Evolutionary conservation across 2,888 invertebrate species (phyloP), one percentile per base, ranked within the genome.

Genomic region (Ochlodes sylvanus): DNA sequence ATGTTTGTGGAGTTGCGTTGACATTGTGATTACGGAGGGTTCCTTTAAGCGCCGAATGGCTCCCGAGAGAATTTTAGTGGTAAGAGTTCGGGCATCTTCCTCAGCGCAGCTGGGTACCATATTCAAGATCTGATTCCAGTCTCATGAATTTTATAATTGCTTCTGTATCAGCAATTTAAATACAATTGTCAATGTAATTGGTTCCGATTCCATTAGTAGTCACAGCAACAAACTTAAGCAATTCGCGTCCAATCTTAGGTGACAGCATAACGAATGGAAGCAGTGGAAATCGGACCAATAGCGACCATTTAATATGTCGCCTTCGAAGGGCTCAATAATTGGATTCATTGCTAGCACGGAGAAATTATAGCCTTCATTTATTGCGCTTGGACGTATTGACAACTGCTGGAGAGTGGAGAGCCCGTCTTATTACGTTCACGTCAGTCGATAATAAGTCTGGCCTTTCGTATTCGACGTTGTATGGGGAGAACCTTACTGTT

Each of bases 261-360:
- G 55, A 55, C 55, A 55, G 15, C 55, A 17, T 55, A 55, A 55
- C 55, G 34, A 55, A 55, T 55, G 55, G 55, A 32, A 34, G 34
- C 55, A 34, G 9, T 55, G 55, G 55, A 55, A 55, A 61, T 55
- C 32, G 32, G 50, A 70, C 82, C 84, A 84, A 85, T 85, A 84
- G 82, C 76, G 79, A 79, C 82, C 87, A 89, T 90, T 89, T 85
- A 89, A 87, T 88, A 89, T 78, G 79, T 89, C 89, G 82, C 79
- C 83, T 80, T 77, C 76, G 79, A 81, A 84, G 80, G 84, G 80
- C 79, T 77, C 87, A 84, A 87, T 90, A 89, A 90, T 90, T 90
- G 89, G 90, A 88, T 89, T 89, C 89, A 90, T 88, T 89, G 89
- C 88, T 79, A 78, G 80, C 77, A 52, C 19, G 63, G 63, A 73